phyloP scores from a whole-genome alignment of 2,113 vertebrate species.

The Oreochromis spilurus region DNA sequence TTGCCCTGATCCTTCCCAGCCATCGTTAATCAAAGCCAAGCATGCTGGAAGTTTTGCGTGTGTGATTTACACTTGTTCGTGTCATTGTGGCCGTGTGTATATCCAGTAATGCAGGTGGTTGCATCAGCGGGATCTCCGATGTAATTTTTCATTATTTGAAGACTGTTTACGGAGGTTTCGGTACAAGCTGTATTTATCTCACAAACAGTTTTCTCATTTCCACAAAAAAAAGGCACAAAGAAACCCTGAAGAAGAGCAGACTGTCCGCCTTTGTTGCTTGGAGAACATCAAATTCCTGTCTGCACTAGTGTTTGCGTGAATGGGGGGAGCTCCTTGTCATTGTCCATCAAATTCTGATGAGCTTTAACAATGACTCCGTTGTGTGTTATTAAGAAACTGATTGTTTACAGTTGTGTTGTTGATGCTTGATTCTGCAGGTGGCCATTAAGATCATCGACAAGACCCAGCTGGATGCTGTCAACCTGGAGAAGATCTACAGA shows the following conservation, averaged over 20 bases:
- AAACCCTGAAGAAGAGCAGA: neutral
- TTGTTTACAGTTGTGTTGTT: neutral
- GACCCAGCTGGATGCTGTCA: constrained; percentile 93
- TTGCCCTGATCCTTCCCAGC: constrained; percentile 23
- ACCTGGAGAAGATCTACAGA: constrained; percentile 96
- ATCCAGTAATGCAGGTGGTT: neutral
- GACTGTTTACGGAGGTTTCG: neutral
- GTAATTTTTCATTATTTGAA: constrained; percentile 12
- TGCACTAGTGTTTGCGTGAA: neutral
- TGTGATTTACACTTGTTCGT: neutral
- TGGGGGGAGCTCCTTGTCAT: neutral
- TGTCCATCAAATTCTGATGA: neutral
- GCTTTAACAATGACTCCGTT: neutral
- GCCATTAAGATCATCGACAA: constrained; percentile 99
- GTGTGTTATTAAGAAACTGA: neutral
- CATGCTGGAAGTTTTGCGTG: constrained; percentile 1
- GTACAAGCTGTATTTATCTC: neutral
- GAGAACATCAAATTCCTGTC: neutral
- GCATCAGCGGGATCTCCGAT: neutral
- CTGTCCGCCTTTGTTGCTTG: neutral
- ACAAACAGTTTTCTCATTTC: neutral
- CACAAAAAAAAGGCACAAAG: neutral
- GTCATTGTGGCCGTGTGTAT: neutral
- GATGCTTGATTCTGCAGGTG: constrained; percentile 76
- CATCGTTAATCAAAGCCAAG: constrained; percentile 32